A percentile compares a stretch with the other conserved stretches of the same genome.
Evolutionary conservation across 1,140 invertebrate species (phyloP).

Genomic region (Maconellicoccus hirsutus): DNA sequence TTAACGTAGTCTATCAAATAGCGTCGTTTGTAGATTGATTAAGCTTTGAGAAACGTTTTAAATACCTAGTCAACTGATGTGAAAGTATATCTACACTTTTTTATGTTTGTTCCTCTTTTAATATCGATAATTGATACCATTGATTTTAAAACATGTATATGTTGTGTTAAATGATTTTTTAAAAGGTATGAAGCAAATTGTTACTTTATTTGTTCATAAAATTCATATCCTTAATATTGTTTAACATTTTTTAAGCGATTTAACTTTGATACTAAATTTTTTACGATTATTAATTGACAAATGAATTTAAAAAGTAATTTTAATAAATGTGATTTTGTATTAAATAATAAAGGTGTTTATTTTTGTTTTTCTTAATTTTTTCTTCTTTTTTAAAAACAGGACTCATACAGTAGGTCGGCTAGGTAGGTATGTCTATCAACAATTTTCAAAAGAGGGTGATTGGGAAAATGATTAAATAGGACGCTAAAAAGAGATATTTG

Average conservation of each 20-base stretch:
- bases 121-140: neutral
- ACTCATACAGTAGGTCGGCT: too few species aligned
- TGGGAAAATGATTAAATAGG: too few species aligned
- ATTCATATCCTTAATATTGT: conserved; percentile 6
- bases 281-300: neutral
- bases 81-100: neutral
- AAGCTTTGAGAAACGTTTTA: too few species aligned
- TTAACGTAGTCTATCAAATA: too few species aligned
- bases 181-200: conserved; percentile 4
- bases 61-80: neutral
- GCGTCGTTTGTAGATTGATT: too few species aligned
- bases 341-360: conserved; percentile 5
- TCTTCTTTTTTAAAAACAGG: too few species aligned
- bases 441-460: too few species aligned
- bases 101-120: neutral
- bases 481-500: too few species aligned
- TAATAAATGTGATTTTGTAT: conserved; percentile 4
- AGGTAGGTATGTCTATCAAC: too few species aligned
- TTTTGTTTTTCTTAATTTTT: neutral
- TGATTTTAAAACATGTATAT: neutral
- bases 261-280: neutral
- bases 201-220: neutral
- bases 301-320: neutral
- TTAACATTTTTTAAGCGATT: neutral
- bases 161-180: neutral